Evolutionary conservation across 2,113 vertebrate genomes (phyloP), one percentile per base, ranked within the genome.

Genomic region (Rhinolophus sinicus): DNA sequence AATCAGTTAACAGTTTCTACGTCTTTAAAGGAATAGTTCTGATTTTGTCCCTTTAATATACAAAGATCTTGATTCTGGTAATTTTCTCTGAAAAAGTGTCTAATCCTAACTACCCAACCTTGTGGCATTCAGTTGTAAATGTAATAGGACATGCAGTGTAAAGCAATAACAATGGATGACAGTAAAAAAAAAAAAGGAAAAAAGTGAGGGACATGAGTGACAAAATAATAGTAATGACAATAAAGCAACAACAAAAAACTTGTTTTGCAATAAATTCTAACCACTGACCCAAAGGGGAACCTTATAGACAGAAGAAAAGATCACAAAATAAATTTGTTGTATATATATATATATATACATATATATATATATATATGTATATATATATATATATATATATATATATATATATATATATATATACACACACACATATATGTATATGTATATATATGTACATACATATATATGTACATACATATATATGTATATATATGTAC

Each of bases 211-310:
- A 30, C 6, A 77, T 50, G 69, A 78, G n/a, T 86, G 44, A 30
- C 12, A 67, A 84, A 93, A 52, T 19, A 78, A 56, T 22, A 40
- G 21, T 12, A 67, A 83, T 44, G 56, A 56, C 38, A 69, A 54
- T 38, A 50, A 86, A 72, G 22, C 11, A 60, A 62, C 24, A 81
- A 6, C 3, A 85, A 54, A 3, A 80, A 93, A 19, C 54, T 77
- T 22, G 94, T 81, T 81, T 72, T 60, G 44, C 94, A 89, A 75
- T 62, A 75, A 78, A 78, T n/a, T 83, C 26, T 94, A 70, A 56
- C 6, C 73, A 50, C 7, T 21, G 21, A 28, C 6, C 12, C 28
- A 73, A 88, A 76, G 50, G 30, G 6, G 9, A 56, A 8, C 22
- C 14, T 89, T 50, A 75, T 3, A 92, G 44, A 73, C 24, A 76